A percentile compares a stretch with the other conserved stretches of the same genome.
phyloP scores from a whole-genome alignment of 2,888 invertebrate genomes.

The Hydraecia micacea region DNA sequence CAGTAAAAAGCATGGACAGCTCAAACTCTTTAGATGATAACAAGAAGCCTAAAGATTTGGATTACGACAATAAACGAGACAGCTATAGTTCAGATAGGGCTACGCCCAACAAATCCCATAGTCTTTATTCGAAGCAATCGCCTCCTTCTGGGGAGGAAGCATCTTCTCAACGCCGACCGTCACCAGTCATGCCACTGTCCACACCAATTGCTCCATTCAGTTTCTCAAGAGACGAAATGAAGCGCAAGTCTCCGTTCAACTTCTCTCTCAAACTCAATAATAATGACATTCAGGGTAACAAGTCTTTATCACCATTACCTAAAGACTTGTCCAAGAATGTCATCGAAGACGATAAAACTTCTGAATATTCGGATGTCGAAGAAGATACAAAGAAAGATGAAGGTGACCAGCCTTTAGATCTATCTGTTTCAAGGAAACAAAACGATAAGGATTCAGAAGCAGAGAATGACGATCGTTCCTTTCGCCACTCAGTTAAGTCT shows the following conservation, averaged over 20 bases:
- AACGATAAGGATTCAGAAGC: slow-evolving; percentile 83
- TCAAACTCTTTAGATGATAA: slow-evolving; percentile 84
- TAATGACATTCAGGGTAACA: slow-evolving; percentile 75
- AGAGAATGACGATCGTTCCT: slow-evolving; percentile 84
- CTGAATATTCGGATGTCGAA: slow-evolving; percentile 82
- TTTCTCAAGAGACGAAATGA: slow-evolving; percentile 81
- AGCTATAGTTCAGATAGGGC: slow-evolving; percentile 85
- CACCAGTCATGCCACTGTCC: slow-evolving; percentile 91
- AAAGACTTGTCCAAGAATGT: slow-evolving; percentile 83
- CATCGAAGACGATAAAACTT: slow-evolving; percentile 78
- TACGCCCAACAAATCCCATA: slow-evolving; percentile 89
- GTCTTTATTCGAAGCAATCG: slow-evolving; percentile 90
- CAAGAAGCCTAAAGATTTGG: slow-evolving; percentile 81
- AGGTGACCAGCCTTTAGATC: slow-evolving; percentile 93
- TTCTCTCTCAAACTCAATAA: slow-evolving; percentile 81
- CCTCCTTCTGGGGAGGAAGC: slow-evolving; percentile 93
- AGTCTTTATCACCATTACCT: slow-evolving; percentile 78
- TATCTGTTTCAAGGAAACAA: slow-evolving; percentile 91
- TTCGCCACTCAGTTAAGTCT: slow-evolving; percentile 85
- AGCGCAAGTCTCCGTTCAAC: slow-evolving; percentile 82
- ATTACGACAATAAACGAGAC: slow-evolving; percentile 79
- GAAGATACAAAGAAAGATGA: slow-evolving; percentile 84
- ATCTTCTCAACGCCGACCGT: slow-evolving; percentile 91
- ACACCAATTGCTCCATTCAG: slow-evolving; percentile 80
- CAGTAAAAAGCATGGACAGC: slow-evolving; percentile 86